Evolutionary conservation across 2,797 vertebrate genomes (phyloP).

Genomic region (Fistularia tabacaria): DNA sequence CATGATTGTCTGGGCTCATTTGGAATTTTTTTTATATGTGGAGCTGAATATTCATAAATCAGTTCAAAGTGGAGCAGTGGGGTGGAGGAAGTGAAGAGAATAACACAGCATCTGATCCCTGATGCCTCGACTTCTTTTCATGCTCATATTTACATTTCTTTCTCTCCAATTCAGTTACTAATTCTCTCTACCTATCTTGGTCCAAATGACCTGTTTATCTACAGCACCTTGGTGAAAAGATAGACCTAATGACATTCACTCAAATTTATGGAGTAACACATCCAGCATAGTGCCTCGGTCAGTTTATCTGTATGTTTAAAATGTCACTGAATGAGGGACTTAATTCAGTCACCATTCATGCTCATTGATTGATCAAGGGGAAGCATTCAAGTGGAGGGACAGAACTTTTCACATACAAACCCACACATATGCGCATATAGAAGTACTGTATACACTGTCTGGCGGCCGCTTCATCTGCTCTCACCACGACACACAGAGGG

Average conservation of each 20-base stretch:
- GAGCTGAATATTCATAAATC: slow-evolving; percentile 73
- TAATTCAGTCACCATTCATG: slow-evolving; percentile 36
- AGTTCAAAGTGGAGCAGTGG: slow-evolving; percentile 75
- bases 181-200: slow-evolving; percentile 47
- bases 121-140: slow-evolving; percentile 66
- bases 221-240: slow-evolving; percentile 52
- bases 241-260: slow-evolving; percentile 39
- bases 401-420: slow-evolving; percentile 17
- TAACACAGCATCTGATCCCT: slow-evolving; percentile 68
- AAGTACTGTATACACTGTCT: slow-evolving; percentile 24
- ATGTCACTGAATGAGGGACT: slow-evolving; percentile 34
- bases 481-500: slow-evolving; percentile 73
- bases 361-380: slow-evolving; percentile 30
- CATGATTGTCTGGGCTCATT: slow-evolving; percentile 67
- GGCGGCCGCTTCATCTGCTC: slow-evolving; percentile 68
- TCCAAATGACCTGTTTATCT: slow-evolving; percentile 67
- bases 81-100: slow-evolving; percentile 69
- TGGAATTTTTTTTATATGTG: slow-evolving; percentile 69
- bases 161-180: slow-evolving; percentile 41
- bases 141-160: slow-evolving; percentile 68
- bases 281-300: slow-evolving; percentile 31
- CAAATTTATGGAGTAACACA: slow-evolving; percentile 36
- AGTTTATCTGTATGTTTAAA: slow-evolving; percentile 31
- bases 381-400: slow-evolving; percentile 30
- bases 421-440: slow-evolving; percentile 6